Evolutionary conservation across 2,797 vertebrate genomes (phyloP).

Genomic region (Cirrhinus molitorella): DNA sequence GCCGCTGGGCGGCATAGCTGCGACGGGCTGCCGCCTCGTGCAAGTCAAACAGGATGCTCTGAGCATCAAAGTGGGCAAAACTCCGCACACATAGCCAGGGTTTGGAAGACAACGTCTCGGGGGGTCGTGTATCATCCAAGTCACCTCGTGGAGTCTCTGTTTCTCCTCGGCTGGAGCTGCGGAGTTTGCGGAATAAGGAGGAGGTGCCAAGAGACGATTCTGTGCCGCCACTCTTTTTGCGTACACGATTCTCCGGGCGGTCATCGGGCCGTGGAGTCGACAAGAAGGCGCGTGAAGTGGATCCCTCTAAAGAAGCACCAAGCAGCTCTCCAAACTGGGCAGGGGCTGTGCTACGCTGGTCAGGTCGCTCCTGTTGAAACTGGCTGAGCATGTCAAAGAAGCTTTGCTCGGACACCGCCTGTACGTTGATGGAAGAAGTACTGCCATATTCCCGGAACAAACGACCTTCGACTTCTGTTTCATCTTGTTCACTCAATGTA

Average conservation of each 20-base stretch:
- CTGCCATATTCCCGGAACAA: slow-evolving; percentile 91
- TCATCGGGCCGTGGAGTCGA: slow-evolving; percentile 68
- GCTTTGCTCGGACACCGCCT: slow-evolving; percentile 90
- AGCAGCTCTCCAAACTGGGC: slow-evolving; percentile 77
- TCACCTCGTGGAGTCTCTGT: slow-evolving; percentile 77
- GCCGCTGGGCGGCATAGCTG: slow-evolving; percentile 78
- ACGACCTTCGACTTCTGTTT: slow-evolving; percentile 73
- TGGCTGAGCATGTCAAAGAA: slow-evolving; percentile 91
- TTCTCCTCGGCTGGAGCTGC: slow-evolving; percentile 79
- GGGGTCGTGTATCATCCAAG: slow-evolving; percentile 70
- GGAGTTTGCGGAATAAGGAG: slow-evolving; percentile 89
- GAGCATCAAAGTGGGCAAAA: slow-evolving; percentile 91
- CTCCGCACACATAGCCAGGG: slow-evolving; percentile 88
- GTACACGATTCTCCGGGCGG: slow-evolving; percentile 70
- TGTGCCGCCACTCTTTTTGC: slow-evolving; percentile 82
- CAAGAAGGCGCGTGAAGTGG: slow-evolving; percentile 66
- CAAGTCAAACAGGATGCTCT: slow-evolving; percentile 92
- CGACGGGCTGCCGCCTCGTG: slow-evolving; percentile 83
- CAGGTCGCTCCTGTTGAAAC: slow-evolving; percentile 84
- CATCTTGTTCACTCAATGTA: slow-evolving; percentile 91
- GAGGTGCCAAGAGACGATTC: slow-evolving; percentile 85
- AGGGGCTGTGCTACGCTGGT: slow-evolving; percentile 73
- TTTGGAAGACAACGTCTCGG: slow-evolving; percentile 68
- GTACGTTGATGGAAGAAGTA: slow-evolving; percentile 94
- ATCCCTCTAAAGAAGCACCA: slow-evolving; percentile 62